These are phyloP conservation scores for Emydocephalus ijimae DNA, from an alignment of 2,113 vertebrate genomes.

Conservation along the genomic window DNA sequence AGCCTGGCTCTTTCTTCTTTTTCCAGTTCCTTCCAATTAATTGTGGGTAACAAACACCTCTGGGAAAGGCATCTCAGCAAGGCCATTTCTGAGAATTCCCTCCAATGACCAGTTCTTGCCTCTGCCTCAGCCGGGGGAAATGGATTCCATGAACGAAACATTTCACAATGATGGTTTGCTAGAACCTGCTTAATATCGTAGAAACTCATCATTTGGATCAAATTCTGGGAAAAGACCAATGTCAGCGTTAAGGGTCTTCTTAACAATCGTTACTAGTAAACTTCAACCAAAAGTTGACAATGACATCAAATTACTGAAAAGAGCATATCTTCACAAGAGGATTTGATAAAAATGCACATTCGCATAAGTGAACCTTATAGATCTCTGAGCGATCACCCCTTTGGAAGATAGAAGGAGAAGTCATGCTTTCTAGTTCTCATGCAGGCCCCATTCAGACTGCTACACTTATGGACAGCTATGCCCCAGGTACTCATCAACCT, in stretches of 20 bases:
- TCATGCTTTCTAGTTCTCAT: not conserved
- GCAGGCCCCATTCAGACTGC: not conserved
- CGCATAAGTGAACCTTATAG: not conserved
- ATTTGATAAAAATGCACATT: not conserved
- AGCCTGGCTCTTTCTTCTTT: not conserved
- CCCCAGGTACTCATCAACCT: not conserved
- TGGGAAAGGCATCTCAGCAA: not conserved
- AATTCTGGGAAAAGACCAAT: not conserved
- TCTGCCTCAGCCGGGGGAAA: not conserved
- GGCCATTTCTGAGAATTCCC: not conserved
- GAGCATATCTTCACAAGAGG: not conserved
- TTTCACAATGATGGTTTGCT: not conserved
- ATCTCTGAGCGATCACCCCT: not conserved
- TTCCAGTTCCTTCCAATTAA: not conserved
- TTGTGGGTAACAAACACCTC: not conserved
- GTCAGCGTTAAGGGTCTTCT: not conserved
- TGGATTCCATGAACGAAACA: not conserved
- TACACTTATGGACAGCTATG: not conserved
- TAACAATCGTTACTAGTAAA: not conserved
- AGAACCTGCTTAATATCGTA: not conserved
- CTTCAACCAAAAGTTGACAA: not conserved
- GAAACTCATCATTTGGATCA: not conserved
- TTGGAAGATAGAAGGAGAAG: not conserved
- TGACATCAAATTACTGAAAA: not conserved
- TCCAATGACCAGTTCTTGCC: not conserved